Conservation (phyloP, 2,113 vertebrate species). For the Sinosuthora webbiana region DNA sequence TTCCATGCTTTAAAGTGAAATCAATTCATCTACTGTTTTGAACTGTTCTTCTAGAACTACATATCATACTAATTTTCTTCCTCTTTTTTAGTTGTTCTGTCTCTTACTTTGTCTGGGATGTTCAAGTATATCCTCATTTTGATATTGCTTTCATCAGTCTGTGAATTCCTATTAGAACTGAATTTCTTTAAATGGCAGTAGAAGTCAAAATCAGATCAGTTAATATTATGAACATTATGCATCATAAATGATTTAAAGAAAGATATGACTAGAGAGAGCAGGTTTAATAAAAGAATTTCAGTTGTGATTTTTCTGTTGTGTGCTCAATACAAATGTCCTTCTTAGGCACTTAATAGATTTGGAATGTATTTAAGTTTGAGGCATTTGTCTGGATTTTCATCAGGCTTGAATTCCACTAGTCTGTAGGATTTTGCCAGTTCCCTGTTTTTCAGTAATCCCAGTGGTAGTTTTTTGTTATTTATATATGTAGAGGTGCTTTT, state of each 20-base stretch:
- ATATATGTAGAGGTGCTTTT: not conserved
- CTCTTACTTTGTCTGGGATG: not conserved
- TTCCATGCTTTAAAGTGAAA: not conserved
- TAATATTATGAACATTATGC: not conserved
- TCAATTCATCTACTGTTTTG: not conserved
- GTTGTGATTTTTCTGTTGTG: not conserved
- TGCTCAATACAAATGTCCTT: not conserved
- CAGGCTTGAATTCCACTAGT: not conserved
- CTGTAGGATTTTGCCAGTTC: not conserved
- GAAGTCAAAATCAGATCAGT: not conserved
- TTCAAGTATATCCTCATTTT: not conserved
- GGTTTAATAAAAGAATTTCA: not conserved
- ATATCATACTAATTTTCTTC: not conserved
- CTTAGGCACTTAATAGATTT: not conserved
- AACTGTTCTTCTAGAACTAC: not conserved
- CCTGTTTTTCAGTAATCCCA: not conserved
- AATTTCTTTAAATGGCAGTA: not conserved
- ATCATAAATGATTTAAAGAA: not conserved
- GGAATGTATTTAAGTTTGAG: not conserved
- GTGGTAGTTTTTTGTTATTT: not conserved
- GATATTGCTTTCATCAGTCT: not conserved
- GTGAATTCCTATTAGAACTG: not conserved
- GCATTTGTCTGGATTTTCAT: not conserved
- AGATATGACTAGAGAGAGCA: not conserved
- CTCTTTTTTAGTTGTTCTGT: not conserved